Percentiles rank a stretch among this genome's conserved stretches.
Evolutionary conservation across 2,888 invertebrate species (phyloP).

Genomic region (Helobdella robusta): DNA sequence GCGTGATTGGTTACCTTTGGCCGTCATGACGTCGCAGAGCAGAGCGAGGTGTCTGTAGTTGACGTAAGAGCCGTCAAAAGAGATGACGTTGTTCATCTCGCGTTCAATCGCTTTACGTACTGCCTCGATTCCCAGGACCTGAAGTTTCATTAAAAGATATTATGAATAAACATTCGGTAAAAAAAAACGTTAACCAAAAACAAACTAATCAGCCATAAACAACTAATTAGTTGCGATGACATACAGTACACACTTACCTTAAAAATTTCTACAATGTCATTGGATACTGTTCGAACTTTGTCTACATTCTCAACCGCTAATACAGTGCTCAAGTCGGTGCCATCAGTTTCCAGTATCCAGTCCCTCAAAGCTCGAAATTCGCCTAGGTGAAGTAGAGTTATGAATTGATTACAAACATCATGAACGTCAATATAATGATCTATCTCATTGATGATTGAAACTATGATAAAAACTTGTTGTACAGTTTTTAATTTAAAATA

Average conservation of each 20-base stretch:
- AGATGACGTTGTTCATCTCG: constrained; percentile 98
- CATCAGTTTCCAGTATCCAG: constrained; percentile 98
- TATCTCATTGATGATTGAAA: too few species aligned
- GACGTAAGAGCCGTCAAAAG: constrained; percentile 98
- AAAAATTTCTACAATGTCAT: constrained; percentile 99
- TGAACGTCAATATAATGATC: too few species aligned
- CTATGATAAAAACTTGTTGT: too few species aligned
- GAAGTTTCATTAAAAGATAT: too few species aligned
- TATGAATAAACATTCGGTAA: neutral
- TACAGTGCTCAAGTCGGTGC: constrained; percentile 91
- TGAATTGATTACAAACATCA: too few species aligned
- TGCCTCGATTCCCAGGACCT: constrained; percentile 92
- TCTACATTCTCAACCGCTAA: constrained; percentile 96
- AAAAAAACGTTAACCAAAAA: too few species aligned
- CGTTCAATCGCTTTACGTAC: constrained; percentile 97
- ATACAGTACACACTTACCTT: too few species aligned
- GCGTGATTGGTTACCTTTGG: too few species aligned
- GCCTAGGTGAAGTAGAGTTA: too few species aligned
- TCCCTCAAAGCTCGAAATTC: constrained; percentile 97
- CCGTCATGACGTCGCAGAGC: constrained; percentile 99
- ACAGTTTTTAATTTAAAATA: too few species aligned
- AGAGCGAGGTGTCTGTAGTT: constrained; percentile 98
- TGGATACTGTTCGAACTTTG: constrained; percentile 89
- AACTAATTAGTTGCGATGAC: neutral
- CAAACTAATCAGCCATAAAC: too few species aligned